Base-by-base conservation (phyloP, 2,888 invertebrate species). In the Belgica antarctica region DNA sequence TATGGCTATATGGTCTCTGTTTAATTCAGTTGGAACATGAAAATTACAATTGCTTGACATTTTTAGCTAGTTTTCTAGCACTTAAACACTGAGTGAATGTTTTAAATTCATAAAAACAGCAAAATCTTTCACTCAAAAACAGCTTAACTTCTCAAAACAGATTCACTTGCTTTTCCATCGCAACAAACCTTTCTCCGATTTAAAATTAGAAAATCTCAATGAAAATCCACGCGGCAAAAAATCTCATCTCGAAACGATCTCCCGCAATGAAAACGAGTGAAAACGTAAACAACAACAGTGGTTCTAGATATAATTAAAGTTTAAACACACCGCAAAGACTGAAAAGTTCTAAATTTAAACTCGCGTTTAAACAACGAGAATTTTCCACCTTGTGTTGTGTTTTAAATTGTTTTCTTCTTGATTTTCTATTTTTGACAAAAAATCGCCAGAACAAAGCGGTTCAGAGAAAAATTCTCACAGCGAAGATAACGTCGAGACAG, bases 241-340 rank as follows among this genome's bases (percentile, higher is more conserved):
- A 12, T 52, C 12, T 52, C 52, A 22, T 52, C 12, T 52, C 52
- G 2, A 46, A 46, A 46, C 4, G 15, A 46, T 65, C 65, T 65
- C 65, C 65, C 28, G 65, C 65, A 65, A 47, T 27, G 65, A 19
- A 41, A 34, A 62, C 34, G 34, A 34, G 34, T 34, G 34, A 41
- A 41, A 41, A 41, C 41, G 41, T 41, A 41, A 41, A 41, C 41
- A 41, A 41, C 41, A 5, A 5, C 41, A 41, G 41, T 41, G 41
- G 41, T 41, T 41, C 41, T n/a, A 12, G 41, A 12, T 41, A 41
- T 41, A 41, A 41, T 41, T 41, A 41, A 15, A 12, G 34, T 34
- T 34, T 12, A 12, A 41, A 15, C 2, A 41, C 12, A 41, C 41
- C 15, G 2, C 41, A 15, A 5, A n/a, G 15, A 41, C 15, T 41